Base-by-base conservation (phyloP, 2,888 invertebrate genomes). In the Pandemis cinnamomeana region DNA sequence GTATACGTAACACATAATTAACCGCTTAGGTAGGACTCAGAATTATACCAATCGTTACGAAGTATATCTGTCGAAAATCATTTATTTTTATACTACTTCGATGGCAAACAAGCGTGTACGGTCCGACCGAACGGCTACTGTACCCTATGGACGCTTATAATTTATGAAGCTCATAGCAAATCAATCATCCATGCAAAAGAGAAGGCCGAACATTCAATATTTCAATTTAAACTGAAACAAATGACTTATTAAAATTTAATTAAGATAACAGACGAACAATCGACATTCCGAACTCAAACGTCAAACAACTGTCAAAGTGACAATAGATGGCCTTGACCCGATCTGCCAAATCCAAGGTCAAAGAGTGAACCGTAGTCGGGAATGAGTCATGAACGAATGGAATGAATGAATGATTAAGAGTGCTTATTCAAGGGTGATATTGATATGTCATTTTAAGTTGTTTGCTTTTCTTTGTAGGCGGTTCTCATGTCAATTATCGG, bases 291-390 rank as follows among this genome's bases (percentile, higher is more conserved):
- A 75, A 77, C 69, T 77, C 74, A 73, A 76, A 81, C 75, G 72
- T 79, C 78, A 78, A 78, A 76, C 71, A 84, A 81, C 87, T 90
- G 90, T 89, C 91, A 89, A 84, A 87, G 78, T 84, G 84, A 89
- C 88, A 89, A 85, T 84, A 80, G 81, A 73, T 72, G 83, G 76
- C 90, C 89, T 87, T 90, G 89, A 90, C 90, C 85, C 53, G 76
- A 75, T 77, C 77, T 80, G 79, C 79, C 79, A 80, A 76, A 78
- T 68, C 66, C 76, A 76, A 80, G 79, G 79, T 78, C 78, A 76
- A 71, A 63, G 72, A 72, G 36, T 77, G 63, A 66, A 42, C 71
- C 53, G 67, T 71, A 67, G 63, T 66, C 67, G 58, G 42, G 66
- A 74, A 60, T 75, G 75, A 77, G 66, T 77, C 71, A 75, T 71